A percentile compares a stretch with the other conserved stretches of the same genome.
These are phyloP conservation scores for Ailurus styani DNA, from an alignment of 2,113 vertebrate genomes.

Conservation along the genomic window DNA sequence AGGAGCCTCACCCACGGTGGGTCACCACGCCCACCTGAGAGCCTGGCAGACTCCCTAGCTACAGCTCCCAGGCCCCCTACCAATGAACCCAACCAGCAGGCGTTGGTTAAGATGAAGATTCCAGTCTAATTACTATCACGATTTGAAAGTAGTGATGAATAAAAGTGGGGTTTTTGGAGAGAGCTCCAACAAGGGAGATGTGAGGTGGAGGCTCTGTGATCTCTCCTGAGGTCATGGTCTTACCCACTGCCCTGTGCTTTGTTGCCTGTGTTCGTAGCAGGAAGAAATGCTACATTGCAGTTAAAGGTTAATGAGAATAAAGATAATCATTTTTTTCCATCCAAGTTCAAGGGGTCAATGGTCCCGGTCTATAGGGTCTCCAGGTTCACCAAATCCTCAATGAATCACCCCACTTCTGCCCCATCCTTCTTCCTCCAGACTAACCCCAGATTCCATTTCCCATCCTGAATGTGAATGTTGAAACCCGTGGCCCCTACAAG, in stretches of 20 bases:
- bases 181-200: neutral
- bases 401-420: neutral
- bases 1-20: neutral
- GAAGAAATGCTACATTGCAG: neutral
- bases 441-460: neutral
- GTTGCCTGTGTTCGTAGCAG: neutral
- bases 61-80: no score
- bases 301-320: neutral
- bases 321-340: neutral
- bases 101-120: no score
- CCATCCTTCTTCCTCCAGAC: neutral
- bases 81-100: rapidly evolving
- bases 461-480: neutral
- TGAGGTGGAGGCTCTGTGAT: rapidly evolving
- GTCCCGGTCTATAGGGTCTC: neutral
- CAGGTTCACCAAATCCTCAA: neutral
- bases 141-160: neutral
- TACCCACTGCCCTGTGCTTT: neutral
- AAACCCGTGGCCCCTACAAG: neutral
- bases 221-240: rapidly evolving
- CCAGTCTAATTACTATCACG: neutral
- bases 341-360: neutral
- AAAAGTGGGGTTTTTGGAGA: neutral
- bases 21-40: neutral
- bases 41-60: neutral